A percentile compares a stretch with the other conserved stretches of the same genome.
phyloP scores from a whole-genome alignment of 1,140 invertebrate species.

The Drosophila nigrodunni region DNA sequence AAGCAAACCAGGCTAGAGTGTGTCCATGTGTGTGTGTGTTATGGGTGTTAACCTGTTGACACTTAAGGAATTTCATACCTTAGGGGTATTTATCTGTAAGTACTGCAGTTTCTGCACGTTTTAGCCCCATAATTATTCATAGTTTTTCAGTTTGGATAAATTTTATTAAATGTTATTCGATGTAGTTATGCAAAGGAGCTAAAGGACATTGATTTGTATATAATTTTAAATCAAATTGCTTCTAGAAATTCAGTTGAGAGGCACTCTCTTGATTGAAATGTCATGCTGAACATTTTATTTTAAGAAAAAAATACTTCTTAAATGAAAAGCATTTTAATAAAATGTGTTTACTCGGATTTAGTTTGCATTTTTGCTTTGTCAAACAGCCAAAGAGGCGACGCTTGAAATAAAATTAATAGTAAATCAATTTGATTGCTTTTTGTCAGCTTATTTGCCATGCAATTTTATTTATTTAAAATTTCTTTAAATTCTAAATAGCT shows the following conservation, averaged over 20 bases:
- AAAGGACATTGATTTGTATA: background rate
- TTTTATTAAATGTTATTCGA: no score
- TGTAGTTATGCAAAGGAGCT: background rate
- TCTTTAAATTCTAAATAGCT: slow-evolving; percentile 41
- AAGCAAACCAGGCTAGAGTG: background rate
- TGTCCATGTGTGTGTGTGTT: slow-evolving; percentile 1
- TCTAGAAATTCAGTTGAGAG: background rate
- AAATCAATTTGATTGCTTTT: slow-evolving; percentile 48
- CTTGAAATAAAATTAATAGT: slow-evolving; percentile 4
- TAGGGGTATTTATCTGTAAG: slow-evolving; percentile 25
- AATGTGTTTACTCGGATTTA: slow-evolving; percentile 4
- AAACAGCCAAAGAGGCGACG: background rate
- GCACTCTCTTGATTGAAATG: background rate
- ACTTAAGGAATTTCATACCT: slow-evolving; percentile 6
- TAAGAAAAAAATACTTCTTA: background rate
- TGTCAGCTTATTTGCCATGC: slow-evolving; percentile 21
- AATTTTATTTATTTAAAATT: slow-evolving; percentile 54
- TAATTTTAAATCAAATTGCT: background rate
- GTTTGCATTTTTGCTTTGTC: slow-evolving; percentile 15
- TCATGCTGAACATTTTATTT: background rate
- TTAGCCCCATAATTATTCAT: background rate
- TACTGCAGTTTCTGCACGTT: background rate
- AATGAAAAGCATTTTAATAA: background rate
- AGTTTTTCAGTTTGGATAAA: background rate
- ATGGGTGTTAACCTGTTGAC: slow-evolving; percentile 41